phyloP scores from a whole-genome alignment of 2,888 invertebrate species.

The Sesia apiformis region DNA sequence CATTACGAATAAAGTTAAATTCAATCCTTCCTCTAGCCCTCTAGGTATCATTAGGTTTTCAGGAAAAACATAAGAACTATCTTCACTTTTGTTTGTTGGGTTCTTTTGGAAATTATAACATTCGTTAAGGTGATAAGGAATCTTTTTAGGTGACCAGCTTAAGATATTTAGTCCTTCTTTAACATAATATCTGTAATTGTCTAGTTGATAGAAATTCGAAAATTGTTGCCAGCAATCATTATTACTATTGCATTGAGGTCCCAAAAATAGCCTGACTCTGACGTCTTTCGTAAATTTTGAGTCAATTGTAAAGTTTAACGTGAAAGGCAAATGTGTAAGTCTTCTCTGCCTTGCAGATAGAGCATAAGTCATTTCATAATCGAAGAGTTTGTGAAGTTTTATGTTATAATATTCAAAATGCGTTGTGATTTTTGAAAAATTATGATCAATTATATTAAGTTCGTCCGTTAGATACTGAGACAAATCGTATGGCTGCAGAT shows the following conservation, averaged over 20 bases:
- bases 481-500: conserved; percentile 36
- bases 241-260: conserved; percentile 36
- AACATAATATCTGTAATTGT: conserved; percentile 31
- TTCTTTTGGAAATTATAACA: conserved; percentile 30
- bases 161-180: conserved; percentile 38
- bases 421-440: conserved; percentile 39
- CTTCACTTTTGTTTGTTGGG: conserved; percentile 22
- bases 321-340: conserved; percentile 38
- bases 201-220: conserved; percentile 45
- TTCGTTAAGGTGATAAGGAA: conserved; percentile 32
- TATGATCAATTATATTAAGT: conserved; percentile 29
- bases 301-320: conserved; percentile 37
- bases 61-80: conserved; percentile 50
- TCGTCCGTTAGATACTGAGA: conserved; percentile 34
- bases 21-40: conserved; percentile 44
- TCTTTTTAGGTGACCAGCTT: conserved; percentile 38
- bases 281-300: conserved; percentile 27
- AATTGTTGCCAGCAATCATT: conserved; percentile 37
- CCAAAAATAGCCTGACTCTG: conserved; percentile 47
- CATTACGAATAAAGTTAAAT: conserved; percentile 52
- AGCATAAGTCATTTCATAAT: conserved; percentile 18
- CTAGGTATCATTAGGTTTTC: conserved; percentile 47
- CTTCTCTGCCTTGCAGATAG: conserved; percentile 47
- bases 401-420: conserved; percentile 46
- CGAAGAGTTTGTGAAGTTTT: conserved; percentile 33